Evolutionary conservation across 2,888 invertebrate species (phyloP), one percentile per base, ranked within the genome.

Genomic region (Andrena dorsata): DNA sequence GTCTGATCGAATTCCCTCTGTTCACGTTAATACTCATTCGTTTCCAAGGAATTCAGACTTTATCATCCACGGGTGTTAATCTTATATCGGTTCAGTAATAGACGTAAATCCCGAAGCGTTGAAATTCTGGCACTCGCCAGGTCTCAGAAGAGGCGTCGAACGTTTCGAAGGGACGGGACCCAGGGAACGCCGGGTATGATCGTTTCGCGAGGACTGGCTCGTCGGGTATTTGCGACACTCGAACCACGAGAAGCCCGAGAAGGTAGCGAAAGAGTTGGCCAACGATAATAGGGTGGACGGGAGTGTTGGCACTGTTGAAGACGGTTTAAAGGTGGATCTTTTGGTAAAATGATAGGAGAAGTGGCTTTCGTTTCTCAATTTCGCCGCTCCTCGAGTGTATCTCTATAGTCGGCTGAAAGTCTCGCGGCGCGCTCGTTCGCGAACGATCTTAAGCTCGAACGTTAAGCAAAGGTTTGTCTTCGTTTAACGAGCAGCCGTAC

Each of bases 391-490:
- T 69, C 61, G 61, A 68, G 72, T 77, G 63, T 79, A 75, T 73
- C 70, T 81, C 65, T 71, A 76, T 74, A 75, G 71, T 28, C 47
- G 20, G 47, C 49, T 23, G 56, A 63, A 47, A 70, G 70, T 71
- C 80, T 65, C 51, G 51, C 20, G 61, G 65, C 35, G 28, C 56
- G 64, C 74, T 74, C 68, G 75, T 76, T 69, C 63, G 70, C 66
- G 72, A 76, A 76, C 79, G 69, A 87, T 82, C 76, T 87, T 72
- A 65, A 82, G 77, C 85, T 71, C 81, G 76, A 88, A 80, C 56
- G 78, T 80, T 77, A 47, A 74, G 83, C 76, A 86, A 88, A 88
- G 88, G 86, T 88, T 88, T 83, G 80, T 80, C 70, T 63, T 51
- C 58, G 72, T 82, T 86, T 86, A 82, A 86, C 72, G 86, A 86